Conservation (phyloP, 1,140 invertebrate genomes). For the Neuroterus valhalla region DNA sequence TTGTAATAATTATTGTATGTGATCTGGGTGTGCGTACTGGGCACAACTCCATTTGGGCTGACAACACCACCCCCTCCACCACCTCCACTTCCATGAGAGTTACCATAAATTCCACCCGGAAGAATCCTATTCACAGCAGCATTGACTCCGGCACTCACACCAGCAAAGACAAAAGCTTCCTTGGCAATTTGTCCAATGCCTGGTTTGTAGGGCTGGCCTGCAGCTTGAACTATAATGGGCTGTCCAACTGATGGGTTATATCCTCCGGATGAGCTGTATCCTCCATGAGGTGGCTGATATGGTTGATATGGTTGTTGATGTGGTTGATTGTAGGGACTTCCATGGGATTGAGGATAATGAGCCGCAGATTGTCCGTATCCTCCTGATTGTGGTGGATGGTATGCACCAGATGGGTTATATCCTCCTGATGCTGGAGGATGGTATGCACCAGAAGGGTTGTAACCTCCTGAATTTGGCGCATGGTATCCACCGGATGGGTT, state of each 20-base stretch:
- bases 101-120: slow-evolving; percentile 69
- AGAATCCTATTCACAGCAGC: slow-evolving; percentile 69
- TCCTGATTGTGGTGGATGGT: slow-evolving; percentile 39
- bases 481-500: slow-evolving; percentile 31
- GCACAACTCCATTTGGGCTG: slow-evolving; percentile 43
- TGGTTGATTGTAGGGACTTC: slow-evolving; percentile 44
- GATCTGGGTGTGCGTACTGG: slow-evolving; percentile 64
- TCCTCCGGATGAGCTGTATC: slow-evolving; percentile 42
- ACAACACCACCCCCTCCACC: not conserved
- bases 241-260: slow-evolving; percentile 63
- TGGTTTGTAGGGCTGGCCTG: slow-evolving; percentile 55
- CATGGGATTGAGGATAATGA: slow-evolving; percentile 41
- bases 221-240: slow-evolving; percentile 60
- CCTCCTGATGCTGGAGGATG: slow-evolving; percentile 23
- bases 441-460: slow-evolving; percentile 41
- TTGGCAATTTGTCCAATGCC: slow-evolving; percentile 73
- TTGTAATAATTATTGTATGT: slow-evolving; percentile 73
- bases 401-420: not conserved
- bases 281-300: slow-evolving; percentile 38
- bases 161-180: slow-evolving; percentile 72
- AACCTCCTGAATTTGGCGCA: slow-evolving; percentile 37
- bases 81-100: slow-evolving; percentile 34
- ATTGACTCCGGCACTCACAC: slow-evolving; percentile 70
- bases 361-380: slow-evolving; percentile 30
- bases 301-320: slow-evolving; percentile 40